phyloP scores from a whole-genome alignment of 2,113 vertebrate species.

The Furnarius figulus region DNA sequence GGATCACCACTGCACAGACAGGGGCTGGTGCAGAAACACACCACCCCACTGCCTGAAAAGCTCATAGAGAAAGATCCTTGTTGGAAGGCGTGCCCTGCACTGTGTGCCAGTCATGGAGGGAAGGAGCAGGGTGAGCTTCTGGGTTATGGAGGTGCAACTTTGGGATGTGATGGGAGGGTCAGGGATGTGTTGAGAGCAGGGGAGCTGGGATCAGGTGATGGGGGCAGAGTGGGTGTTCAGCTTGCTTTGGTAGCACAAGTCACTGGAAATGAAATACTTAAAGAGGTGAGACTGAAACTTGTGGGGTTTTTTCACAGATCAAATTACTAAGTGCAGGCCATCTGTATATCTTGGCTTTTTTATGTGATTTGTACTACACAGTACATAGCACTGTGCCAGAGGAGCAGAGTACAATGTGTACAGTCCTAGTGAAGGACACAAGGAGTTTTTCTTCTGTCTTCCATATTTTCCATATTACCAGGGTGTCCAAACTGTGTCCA shows the following conservation, averaged over 20 bases:
- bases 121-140: not conserved
- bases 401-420: not conserved
- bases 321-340: not conserved
- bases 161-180: not conserved
- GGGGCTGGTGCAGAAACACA: not conserved
- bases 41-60: not conserved
- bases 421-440: not conserved
- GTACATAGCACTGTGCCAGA: not conserved
- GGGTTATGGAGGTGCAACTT: not conserved
- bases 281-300: not conserved
- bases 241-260: accelerated
- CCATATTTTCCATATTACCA: not conserved
- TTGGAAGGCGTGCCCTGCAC: not conserved
- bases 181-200: not conserved
- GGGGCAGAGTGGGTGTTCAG: not conserved
- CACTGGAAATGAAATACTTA: not conserved
- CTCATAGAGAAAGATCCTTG: not conserved
- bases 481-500: not conserved
- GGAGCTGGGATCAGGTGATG: accelerated
- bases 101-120: accelerated
- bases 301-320: not conserved
- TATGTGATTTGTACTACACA: not conserved
- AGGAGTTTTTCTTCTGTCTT: not conserved
- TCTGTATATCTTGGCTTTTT: not conserved
- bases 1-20: not conserved